Percentiles rank a stretch among this genome's conserved stretches.
Evolutionary conservation across 1,140 invertebrate species (phyloP).

Genomic region (Scylla paramamosain): DNA sequence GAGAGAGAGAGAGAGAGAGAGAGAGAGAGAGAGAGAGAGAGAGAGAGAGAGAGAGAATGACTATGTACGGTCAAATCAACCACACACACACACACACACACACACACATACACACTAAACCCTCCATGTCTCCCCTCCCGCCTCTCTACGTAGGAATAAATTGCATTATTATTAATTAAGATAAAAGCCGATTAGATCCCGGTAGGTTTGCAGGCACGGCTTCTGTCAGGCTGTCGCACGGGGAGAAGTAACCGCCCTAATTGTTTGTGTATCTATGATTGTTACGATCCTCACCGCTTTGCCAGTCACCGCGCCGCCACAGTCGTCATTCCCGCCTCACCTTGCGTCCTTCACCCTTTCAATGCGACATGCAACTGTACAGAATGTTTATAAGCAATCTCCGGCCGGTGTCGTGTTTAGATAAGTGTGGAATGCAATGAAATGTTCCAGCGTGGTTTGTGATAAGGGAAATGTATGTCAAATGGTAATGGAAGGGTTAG

Average conservation of each 20-base stretch:
- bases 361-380: no score
- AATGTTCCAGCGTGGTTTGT: no score
- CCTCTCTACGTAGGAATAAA: not conserved
- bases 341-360: not conserved
- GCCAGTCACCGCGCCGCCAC: not conserved
- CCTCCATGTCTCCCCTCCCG: no score
- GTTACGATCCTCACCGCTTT: not conserved
- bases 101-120: not conserved
- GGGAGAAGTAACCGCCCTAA: not conserved
- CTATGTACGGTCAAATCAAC: not conserved
- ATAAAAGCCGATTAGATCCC: not conserved
- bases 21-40: not conserved
- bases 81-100: conserved; percentile 39
- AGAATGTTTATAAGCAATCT: no score
- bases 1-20: conserved; percentile 10
- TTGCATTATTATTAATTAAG: not conserved
- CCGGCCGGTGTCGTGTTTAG: no score
- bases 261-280: not conserved
- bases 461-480: no score
- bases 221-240: not conserved
- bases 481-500: no score
- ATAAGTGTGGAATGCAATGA: no score
- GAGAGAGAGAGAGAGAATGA: not conserved
- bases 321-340: not conserved
- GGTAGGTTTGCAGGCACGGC: no score